phyloP scores from a whole-genome alignment of 1,140 invertebrate genomes.

The Drosophila pallidifrons region DNA sequence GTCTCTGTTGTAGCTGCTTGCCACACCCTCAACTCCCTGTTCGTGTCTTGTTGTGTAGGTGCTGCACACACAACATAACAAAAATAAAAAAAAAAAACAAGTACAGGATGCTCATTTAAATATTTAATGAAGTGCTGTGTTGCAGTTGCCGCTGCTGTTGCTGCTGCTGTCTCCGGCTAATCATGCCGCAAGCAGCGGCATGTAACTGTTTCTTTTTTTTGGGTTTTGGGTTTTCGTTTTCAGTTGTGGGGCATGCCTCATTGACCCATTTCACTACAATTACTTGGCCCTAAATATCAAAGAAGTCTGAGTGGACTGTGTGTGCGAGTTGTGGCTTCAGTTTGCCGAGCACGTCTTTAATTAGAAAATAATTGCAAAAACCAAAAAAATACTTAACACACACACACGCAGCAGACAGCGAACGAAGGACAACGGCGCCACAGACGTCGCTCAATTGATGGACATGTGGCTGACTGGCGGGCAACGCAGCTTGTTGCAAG shows the following conservation, averaged over 20 bases:
- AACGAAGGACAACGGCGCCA: conserved; percentile 59
- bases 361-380: conserved; percentile 82
- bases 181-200: conserved; percentile 59
- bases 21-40: conserved; percentile 13
- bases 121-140: conserved; percentile 83
- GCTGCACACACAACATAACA: conserved; percentile 38
- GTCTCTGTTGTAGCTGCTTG: conserved; percentile 1
- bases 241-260: conserved; percentile 40
- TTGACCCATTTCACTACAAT: conserved; percentile 70
- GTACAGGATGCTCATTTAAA: conserved; percentile 82
- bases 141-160: conserved; percentile 61
- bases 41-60: conserved; percentile 64
- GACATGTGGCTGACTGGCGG: conserved; percentile 57
- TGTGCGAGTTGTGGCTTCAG: conserved; percentile 24
- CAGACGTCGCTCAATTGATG: conserved; percentile 62
- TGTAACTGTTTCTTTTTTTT: conserved; percentile 65
- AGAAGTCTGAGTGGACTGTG: conserved; percentile 15
- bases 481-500: conserved; percentile 50
- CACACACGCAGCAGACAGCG: conserved; percentile 11
- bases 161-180: conserved; percentile 59
- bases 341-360: conserved; percentile 75
- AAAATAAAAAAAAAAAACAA: conserved; percentile 25
- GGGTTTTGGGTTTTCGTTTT: conserved; percentile 47
- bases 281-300: no score
- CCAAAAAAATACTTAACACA: conserved; percentile 27